Evolutionary conservation across 1,140 invertebrate genomes (phyloP).

Genomic region (Formica exsecta): DNA sequence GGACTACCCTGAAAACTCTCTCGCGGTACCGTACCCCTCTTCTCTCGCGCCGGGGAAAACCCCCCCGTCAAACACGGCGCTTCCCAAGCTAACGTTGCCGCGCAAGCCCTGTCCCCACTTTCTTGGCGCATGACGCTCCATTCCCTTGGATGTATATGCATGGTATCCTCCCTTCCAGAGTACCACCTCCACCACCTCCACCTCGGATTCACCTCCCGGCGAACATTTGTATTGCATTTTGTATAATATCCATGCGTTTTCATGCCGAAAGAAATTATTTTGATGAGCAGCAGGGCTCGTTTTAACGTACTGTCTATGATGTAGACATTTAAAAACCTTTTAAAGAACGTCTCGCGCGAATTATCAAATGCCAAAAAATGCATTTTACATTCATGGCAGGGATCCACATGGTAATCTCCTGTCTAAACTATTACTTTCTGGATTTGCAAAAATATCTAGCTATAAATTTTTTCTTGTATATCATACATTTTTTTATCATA

Average conservation of each 20-base stretch:
- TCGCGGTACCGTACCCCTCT: conserved; percentile 68
- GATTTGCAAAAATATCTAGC: neutral
- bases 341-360: neutral
- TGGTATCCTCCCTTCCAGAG: conserved; percentile 68
- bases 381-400: neutral
- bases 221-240: conserved; percentile 84
- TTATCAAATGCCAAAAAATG: neutral
- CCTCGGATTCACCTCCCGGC: conserved; percentile 69
- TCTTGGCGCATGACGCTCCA: conserved; percentile 76
- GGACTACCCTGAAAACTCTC: conserved; percentile 73
- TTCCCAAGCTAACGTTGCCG: conserved; percentile 77
- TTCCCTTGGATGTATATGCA: conserved; percentile 81
- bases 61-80: conserved; percentile 81
- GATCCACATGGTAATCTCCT: neutral
- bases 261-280: conserved; percentile 54
- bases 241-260: conserved; percentile 80
- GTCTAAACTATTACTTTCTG: neutral
- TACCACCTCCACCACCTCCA: conserved; percentile 49
- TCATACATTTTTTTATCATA: neutral
- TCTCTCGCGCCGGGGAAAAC: conserved; percentile 61
- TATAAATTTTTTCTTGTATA: neutral
- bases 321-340: neutral
- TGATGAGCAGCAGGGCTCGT: conserved; percentile 6
- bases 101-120: conserved; percentile 82
- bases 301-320: conserved; percentile 14